Base-by-base conservation (phyloP, 2,888 invertebrate genomes). In the Cryptosula pallasiana region DNA sequence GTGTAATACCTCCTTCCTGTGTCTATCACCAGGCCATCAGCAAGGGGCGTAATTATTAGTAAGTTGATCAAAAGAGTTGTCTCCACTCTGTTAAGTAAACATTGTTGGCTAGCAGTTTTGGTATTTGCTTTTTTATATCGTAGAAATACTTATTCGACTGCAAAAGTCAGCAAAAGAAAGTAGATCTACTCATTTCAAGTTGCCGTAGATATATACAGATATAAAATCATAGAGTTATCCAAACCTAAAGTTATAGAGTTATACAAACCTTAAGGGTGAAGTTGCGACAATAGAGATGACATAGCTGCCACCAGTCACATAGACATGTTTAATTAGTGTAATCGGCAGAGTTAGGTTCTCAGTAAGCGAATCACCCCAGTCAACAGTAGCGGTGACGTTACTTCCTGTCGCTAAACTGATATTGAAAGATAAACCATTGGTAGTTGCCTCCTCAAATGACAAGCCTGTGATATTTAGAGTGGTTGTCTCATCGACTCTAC, bases 181-280 rank as follows among this genome's bases (percentile, higher is more conserved):
- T n/a, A n/a, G n/a, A n/a, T n/a, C n/a, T n/a, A n/a, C n/a, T n/a
- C n/a, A n/a, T n/a, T n/a, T n/a, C n/a, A n/a, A n/a, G n/a, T n/a
- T n/a, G n/a, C n/a, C n/a, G n/a, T n/a, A n/a, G n/a, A n/a, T n/a
- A n/a, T n/a, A n/a, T n/a, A n/a, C n/a, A n/a, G n/a, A n/a, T n/a
- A n/a, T n/a, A n/a, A n/a, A n/a, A n/a, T n/a, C n/a, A n/a, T n/a
- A n/a, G n/a, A n/a, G n/a, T n/a, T n/a, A n/a, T n/a, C n/a, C n/a
- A n/a, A n/a, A n/a, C n/a, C n/a, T n/a, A n/a, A n/a, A n/a, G n/a
- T n/a, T n/a, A n/a, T n/a, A n/a, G n/a, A n/a, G n/a, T n/a, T n/a
- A n/a, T n/a, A n/a, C n/a, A n/a, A n/a, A 63, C 63, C 63, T 32
- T 5, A 63, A 34, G 13, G 63, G 29, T 32, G 63, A 63, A 32